A percentile compares a stretch with the other conserved stretches of the same genome.
Evolutionary conservation across 2,888 invertebrate genomes (phyloP).

Genomic region (Cheilosia vulpina): DNA sequence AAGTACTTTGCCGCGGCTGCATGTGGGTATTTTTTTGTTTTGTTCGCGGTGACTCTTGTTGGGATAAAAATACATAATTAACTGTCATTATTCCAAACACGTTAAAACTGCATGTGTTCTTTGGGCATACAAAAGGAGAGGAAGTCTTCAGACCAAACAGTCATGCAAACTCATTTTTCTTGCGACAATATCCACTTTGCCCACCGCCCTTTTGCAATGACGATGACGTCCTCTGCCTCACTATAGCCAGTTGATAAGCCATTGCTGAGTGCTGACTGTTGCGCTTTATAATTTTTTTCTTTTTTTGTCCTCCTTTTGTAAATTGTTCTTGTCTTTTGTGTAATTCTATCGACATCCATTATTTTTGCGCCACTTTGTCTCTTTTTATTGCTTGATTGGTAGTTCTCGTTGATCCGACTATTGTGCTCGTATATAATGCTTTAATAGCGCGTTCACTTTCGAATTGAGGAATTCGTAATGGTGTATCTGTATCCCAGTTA

Average conservation of each 20-base stretch:
- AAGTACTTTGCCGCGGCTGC: constrained; percentile 43
- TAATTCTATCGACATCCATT: constrained; percentile 51
- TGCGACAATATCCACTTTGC: constrained; percentile 21
- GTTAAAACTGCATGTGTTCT: constrained; percentile 63
- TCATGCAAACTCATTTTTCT: constrained; percentile 61
- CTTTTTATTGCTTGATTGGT: constrained; percentile 64
- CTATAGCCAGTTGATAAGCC: constrained; percentile 37
- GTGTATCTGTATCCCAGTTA: constrained; percentile 51
- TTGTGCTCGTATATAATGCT: constrained; percentile 17
- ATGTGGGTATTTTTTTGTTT: constrained; percentile 1
- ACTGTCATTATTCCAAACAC: constrained; percentile 71
- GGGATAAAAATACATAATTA: constrained; percentile 64
- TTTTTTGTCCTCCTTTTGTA: not conserved
- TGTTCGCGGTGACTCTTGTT: not conserved
- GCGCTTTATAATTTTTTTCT: constrained; percentile 11
- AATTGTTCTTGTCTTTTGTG: constrained; percentile 47
- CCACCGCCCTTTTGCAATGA: constrained; percentile 27
- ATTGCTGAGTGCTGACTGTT: constrained; percentile 16
- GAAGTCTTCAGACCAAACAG: constrained; percentile 58
- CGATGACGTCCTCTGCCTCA: constrained; percentile 62
- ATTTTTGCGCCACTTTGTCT: constrained; percentile 70
- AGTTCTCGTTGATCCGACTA: constrained; percentile 13
- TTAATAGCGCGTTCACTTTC: constrained; percentile 64
- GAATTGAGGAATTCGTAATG: constrained; percentile 48
- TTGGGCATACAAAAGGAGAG: constrained; percentile 39